Base-by-base conservation (phyloP, 2,797 vertebrate genomes). In the Ibycter americanus region DNA sequence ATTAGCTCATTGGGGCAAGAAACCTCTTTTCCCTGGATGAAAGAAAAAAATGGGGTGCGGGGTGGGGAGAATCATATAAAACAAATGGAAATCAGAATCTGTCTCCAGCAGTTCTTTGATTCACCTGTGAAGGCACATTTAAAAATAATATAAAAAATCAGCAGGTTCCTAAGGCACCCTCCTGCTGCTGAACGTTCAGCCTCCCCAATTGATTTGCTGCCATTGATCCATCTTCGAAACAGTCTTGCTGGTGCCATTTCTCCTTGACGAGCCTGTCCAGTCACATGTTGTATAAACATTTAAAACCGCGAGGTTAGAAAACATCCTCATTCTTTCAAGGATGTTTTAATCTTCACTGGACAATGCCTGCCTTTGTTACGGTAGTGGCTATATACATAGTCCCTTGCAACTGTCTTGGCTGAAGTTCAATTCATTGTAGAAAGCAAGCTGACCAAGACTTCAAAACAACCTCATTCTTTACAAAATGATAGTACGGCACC, bases 1-100 rank as follows among this genome's bases (percentile, higher is more conserved):
- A 97, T 97, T 94, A 97, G 96, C 94, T 94, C 93, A 51, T 59
- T 96, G 94, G 95, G 89, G 78, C 83, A 89, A 94, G 83, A 91
- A 86, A 89, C 54, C 80, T 94, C 65, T 92, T 94, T 91, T 92
- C 83, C 80, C 42, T 51, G 8, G 95, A 91, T 78, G 31, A 76
- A 90, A 87, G 15, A 12, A 78, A 49, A 83, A 88, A 65, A 54
- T 0, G 29, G 36, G 52, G 12, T 18, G 44, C 1, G 4, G 93
- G 74, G 54, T 61, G 54, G 86, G 84, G 54, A 92, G 66, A 94
- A 90, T 59, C 42, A 55, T 38, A n/a, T 52, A 34, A 93, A 95
- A 27, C 40, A 47, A 90, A 72, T 6, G 32, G 40, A 71, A 83
- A 87, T 89, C 87, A 34, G 56, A 94, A 89, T n/a, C 87, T 71